Conservation (phyloP, 2,797 vertebrate species). For the Oceanodroma leucorhoa region DNA sequence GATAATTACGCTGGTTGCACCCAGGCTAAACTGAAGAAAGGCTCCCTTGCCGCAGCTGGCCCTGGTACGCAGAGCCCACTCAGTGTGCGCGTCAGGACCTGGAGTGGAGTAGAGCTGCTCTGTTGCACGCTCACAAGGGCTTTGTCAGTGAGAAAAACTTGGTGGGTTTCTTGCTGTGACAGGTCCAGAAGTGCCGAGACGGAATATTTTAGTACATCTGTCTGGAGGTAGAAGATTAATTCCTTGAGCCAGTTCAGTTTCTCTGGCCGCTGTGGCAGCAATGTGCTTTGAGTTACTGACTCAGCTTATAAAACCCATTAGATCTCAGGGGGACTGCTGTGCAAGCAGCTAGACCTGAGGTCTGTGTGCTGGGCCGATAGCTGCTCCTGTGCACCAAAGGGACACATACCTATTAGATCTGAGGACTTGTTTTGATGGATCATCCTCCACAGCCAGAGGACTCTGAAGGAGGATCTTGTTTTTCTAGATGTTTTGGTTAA, state of each 20-base stretch:
- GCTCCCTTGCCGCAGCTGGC: not conserved
- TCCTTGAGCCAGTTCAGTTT: not conserved
- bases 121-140: no score
- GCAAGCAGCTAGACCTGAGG: not conserved
- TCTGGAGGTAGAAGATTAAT: not conserved
- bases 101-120: not conserved
- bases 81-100: not conserved
- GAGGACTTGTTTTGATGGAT: not conserved
- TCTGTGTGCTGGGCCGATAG: not conserved
- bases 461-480: not conserved
- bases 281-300: not conserved
- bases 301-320: not conserved
- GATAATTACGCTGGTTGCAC: not conserved
- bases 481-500: not conserved
- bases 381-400: not conserved
- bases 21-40: not conserved
- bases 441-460: not conserved
- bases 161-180: not conserved
- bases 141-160: not conserved
- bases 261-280: not conserved
- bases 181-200: not conserved
- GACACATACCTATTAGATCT: rapidly evolving
- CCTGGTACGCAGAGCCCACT: not conserved
- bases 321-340: not conserved
- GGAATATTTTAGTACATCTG: not conserved